Evolutionary conservation across 1,140 invertebrate genomes (phyloP), one percentile per base, ranked within the genome.

Genomic region (Radopholus similis): DNA sequence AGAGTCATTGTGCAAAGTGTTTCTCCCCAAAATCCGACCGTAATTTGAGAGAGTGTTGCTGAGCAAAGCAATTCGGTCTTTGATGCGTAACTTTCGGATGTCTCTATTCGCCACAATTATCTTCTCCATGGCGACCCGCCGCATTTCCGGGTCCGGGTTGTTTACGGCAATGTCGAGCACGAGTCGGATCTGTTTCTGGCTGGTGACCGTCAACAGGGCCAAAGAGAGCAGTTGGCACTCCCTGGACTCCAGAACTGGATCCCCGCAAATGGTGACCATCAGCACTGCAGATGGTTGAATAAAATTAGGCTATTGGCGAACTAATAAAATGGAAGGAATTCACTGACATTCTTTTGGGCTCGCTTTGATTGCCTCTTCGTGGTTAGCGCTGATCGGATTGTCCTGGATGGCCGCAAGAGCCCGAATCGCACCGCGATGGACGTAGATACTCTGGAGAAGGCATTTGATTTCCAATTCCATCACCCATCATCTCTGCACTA

Each of bases 261-360:
- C 64, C 11, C 35, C 37, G n/a, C 34, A 37, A n/a, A n/a, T n/a
- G 13, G 64, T 23, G 21, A n/a, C 35, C 64, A 64, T 66, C 26
- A 66, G 11, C 64, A 66, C 64, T 66, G 30, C 64, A 66, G 34
- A 8, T 44, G 11, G 23, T 28, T 18, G 21, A 66, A 9, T 15
- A 63, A 5, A 58, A 38, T 63, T 35, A 51, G 15, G 18, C 11
- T 42, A 1, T 34, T 64, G 5, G 23, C 23, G 3, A 2, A 63
- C 53, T 1, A 63, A 63, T 63, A 64, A 68, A 6, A 5, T 28
- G 57, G 11, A 59, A 59, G 63, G 30, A 62, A 57, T 53, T 64
- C 62, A n/a, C 47, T 51, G 21, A 66, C 64, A 65, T 35, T 66
- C 64, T 66, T 66, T 62, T 23, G 64, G 55, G n/a, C 57, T 23